A percentile compares a stretch with the other conserved stretches of the same genome.
Conservation (phyloP, 2,888 invertebrate species). For the Hypolimnas misippus region DNA sequence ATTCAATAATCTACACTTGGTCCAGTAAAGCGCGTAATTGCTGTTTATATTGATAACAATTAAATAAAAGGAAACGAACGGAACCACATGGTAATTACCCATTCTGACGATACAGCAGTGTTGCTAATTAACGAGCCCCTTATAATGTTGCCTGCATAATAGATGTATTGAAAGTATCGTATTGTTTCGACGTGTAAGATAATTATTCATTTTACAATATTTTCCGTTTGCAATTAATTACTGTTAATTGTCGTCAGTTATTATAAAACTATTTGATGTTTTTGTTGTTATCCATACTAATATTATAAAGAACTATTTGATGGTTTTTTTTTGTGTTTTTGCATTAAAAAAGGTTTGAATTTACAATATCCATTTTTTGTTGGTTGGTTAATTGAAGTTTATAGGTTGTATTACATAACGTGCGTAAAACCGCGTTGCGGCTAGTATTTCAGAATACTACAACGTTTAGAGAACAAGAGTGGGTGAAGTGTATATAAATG, state of each 20-base stretch:
- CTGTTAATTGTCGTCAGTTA: not conserved
- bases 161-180: constrained; percentile 22
- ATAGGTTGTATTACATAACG: no score
- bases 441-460: no score
- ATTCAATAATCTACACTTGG: not conserved
- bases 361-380: no score
- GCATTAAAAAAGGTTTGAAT: no score
- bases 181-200: constrained; percentile 20
- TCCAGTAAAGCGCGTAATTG: constrained; percentile 5
- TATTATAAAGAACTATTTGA: no score
- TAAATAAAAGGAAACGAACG: constrained; percentile 18
- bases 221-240: constrained; percentile 7
- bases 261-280: no score
- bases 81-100: constrained; percentile 15
- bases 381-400: no score
- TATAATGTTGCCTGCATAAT: constrained; percentile 10
- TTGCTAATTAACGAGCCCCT: constrained; percentile 22
- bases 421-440: no score
- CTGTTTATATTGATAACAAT: constrained; percentile 15
- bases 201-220: constrained; percentile 14
- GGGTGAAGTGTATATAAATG: no score
- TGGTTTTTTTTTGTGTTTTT: no score
- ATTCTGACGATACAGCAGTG: constrained; percentile 17
- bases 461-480: no score
- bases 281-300: not conserved